A percentile compares a stretch with the other conserved stretches of the same genome.
phyloP scores from a whole-genome alignment of 30 jellyfish, hydroid and myxozoan genomes.

The Sanderia malayensis region DNA sequence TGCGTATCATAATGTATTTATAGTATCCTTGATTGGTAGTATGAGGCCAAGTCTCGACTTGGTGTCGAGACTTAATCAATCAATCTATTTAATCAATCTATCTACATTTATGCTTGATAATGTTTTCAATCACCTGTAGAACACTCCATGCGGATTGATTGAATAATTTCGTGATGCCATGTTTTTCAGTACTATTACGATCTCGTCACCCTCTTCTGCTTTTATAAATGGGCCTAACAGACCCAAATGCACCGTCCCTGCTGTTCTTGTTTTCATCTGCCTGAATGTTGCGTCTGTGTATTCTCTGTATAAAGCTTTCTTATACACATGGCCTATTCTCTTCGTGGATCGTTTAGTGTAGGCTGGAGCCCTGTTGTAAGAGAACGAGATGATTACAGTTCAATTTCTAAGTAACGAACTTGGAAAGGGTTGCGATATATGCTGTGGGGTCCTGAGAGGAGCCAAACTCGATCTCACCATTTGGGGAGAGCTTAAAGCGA shows the following conservation, averaged over 20 bases:
- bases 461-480: background rate
- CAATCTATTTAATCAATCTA: too few species aligned
- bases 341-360: conserved; percentile 35
- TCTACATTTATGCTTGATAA: too few species aligned
- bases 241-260: conserved; percentile 45
- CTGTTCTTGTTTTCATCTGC: conserved; percentile 13
- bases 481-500: background rate
- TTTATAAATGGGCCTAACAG: conserved; percentile 57
- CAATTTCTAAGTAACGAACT: too few species aligned
- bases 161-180: conserved; percentile 69
- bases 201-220: conserved; percentile 75
- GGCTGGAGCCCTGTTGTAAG: conserved; percentile 19
- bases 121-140: conserved; percentile 64
- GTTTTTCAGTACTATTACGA: conserved; percentile 47
- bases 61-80: too few species aligned
- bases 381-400: background rate
- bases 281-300: conserved; percentile 48
- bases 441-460: background rate
- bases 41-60: too few species aligned
- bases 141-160: conserved; percentile 58
- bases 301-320: conserved; percentile 55
- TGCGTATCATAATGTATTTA: too few species aligned
- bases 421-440: background rate
- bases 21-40: too few species aligned
- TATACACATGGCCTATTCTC: conserved; percentile 55